These are phyloP conservation scores for Myoxocephalus aenaeus DNA, from an alignment of 2,797 vertebrate species.

Conservation along the genomic window DNA sequence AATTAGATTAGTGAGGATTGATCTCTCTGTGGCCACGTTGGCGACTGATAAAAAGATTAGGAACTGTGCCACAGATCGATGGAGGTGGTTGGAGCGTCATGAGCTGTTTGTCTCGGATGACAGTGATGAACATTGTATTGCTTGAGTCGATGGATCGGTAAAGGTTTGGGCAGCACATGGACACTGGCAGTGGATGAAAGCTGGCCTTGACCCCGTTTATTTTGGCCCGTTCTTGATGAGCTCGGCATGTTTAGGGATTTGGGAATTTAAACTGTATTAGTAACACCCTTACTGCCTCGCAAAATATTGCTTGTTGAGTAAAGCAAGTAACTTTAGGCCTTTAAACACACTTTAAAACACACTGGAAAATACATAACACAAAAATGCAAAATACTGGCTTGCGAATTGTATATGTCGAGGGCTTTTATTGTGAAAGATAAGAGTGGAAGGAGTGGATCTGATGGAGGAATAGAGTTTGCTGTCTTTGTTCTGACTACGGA, in stretches of 20 bases:
- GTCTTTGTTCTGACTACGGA: no score
- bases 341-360: neutral
- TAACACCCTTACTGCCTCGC: neutral
- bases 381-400: neutral
- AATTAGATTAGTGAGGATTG: constrained; percentile 51
- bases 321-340: neutral
- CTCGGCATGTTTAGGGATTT: constrained; percentile 28
- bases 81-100: constrained; percentile 27
- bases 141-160: constrained; percentile 16
- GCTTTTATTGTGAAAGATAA: neutral
- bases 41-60: constrained; percentile 55
- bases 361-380: neutral
- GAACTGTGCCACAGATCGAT: constrained; percentile 30
- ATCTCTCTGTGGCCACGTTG: constrained; percentile 30
- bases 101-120: constrained; percentile 11
- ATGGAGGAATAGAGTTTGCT: neutral
- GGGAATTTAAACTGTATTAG: constrained; percentile 17
- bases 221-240: constrained; percentile 31
- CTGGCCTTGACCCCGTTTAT: neutral
- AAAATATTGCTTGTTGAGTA: neutral
- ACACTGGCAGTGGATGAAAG: constrained; percentile 28
- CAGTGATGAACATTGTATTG: constrained; percentile 55
- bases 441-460: neutral
- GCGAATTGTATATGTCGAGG: no score
- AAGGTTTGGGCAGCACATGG: constrained; percentile 40